Conservation (phyloP, 2,888 invertebrate species). For the Mesorhabditis spiculigera region DNA sequence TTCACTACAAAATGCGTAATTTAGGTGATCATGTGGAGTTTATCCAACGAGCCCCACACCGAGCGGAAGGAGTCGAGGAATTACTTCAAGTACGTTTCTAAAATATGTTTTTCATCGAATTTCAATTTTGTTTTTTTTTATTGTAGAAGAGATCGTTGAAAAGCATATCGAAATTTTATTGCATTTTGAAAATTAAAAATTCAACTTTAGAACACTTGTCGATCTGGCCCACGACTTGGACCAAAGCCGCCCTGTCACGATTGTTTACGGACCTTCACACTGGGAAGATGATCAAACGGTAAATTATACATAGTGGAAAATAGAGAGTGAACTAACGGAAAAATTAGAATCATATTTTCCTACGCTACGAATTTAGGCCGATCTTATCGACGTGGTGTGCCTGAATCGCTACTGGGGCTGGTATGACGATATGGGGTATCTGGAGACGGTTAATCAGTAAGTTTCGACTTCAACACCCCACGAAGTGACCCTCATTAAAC, state of each 20-base stretch:
- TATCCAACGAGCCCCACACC: constrained; percentile 87
- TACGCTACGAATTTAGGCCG: constrained; percentile 61
- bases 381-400: constrained; percentile 80
- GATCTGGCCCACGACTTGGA: constrained; percentile 75
- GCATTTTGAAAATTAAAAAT: neutral
- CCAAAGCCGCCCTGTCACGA: constrained; percentile 76
- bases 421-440: constrained; percentile 81
- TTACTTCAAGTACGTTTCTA: constrained; percentile 73
- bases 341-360: neutral
- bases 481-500: too few relatives aligned
- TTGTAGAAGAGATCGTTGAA: too few relatives aligned
- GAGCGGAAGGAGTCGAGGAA: constrained; percentile 68
- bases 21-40: constrained; percentile 73
- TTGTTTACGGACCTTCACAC: constrained; percentile 62
- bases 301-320: neutral
- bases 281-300: constrained; percentile 68
- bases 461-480: neutral
- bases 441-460: constrained; percentile 66
- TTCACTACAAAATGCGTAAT: neutral
- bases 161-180: neutral
- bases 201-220: constrained; percentile 23
- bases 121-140: too few relatives aligned
- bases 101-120: too few relatives aligned
- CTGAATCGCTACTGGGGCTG: constrained; percentile 96
- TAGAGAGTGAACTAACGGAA: neutral